These are phyloP conservation scores for Kryptolebias marmoratus DNA, from an alignment of 2,113 vertebrate genomes.

Conservation along the genomic window DNA sequence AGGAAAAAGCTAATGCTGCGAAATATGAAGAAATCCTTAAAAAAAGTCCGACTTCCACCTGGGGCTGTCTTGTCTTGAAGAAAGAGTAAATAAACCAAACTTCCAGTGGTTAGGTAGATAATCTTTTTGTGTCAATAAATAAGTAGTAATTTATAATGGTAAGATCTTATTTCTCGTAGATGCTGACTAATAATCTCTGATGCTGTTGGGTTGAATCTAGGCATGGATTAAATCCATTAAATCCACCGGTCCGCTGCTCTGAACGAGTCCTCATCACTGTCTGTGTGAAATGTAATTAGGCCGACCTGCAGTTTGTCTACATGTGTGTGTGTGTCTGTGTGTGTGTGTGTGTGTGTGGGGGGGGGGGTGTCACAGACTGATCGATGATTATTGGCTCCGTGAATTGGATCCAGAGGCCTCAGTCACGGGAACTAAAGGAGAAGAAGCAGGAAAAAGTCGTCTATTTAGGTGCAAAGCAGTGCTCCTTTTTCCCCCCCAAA, in stretches of 20 bases:
- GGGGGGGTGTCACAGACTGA: slow-evolving; percentile 25
- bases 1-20: too few species aligned
- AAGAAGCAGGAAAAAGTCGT: background rate
- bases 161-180: too few species aligned
- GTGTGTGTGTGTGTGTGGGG: too few species aligned
- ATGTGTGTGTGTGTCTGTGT: too few species aligned
- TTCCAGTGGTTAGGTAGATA: too few species aligned
- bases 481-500: slow-evolving; percentile 63
- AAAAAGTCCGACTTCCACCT: too few species aligned
- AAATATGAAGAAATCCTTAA: too few species aligned
- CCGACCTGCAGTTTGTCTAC: slow-evolving; percentile 19
- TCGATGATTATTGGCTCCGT: slow-evolving; percentile 61
- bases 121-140: too few species aligned
- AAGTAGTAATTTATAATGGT: too few species aligned
- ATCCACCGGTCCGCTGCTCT: background rate
- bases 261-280: slow-evolving; percentile 37
- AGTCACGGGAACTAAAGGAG: background rate
- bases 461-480: slow-evolving; percentile 76
- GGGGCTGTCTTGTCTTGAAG: too few species aligned
- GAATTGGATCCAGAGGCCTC: slow-evolving; percentile 21
- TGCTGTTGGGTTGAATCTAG: slow-evolving; percentile 58
- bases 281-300: slow-evolving; percentile 69
- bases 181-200: slow-evolving; percentile 65
- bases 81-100: too few species aligned
- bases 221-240: slow-evolving; percentile 23